Percentiles rank a stretch among this genome's conserved stretches.
Evolutionary conservation across 2,113 vertebrate species (phyloP).

Genomic region (Chiloscyllium plagiosum): DNA sequence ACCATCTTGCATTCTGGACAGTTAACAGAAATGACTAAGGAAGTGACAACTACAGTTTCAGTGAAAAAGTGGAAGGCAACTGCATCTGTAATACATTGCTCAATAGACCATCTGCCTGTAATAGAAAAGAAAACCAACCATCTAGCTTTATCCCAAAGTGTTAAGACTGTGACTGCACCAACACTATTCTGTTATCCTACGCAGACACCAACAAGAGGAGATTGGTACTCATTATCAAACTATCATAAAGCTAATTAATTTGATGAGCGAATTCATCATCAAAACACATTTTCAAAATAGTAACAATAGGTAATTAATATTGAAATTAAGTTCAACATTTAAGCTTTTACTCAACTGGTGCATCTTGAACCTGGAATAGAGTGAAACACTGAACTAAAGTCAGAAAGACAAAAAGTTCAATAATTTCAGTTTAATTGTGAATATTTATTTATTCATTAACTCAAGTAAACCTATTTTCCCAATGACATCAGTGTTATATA

Average conservation of each 20-base stretch:
- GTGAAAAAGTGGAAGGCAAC: neutral
- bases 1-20: conserved; percentile 1
- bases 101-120: neutral
- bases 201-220: neutral
- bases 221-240: neutral
- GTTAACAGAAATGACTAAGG: neutral
- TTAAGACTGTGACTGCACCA: neutral
- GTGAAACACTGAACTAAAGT: neutral
- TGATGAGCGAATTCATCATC: neutral
- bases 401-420: neutral
- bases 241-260: neutral
- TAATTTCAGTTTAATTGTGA: neutral
- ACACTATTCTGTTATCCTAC: neutral
- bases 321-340: neutral
- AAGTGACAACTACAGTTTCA: neutral
- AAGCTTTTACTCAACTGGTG: neutral
- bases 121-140: neutral
- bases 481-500: neutral
- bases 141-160: neutral
- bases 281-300: neutral
- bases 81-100: neutral
- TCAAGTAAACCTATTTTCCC: neutral
- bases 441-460: neutral
- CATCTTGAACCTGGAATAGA: neutral
- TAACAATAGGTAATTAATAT: neutral